Base-by-base conservation (phyloP, 2,797 vertebrate genomes). In the Bryconaethiops microstoma region DNA sequence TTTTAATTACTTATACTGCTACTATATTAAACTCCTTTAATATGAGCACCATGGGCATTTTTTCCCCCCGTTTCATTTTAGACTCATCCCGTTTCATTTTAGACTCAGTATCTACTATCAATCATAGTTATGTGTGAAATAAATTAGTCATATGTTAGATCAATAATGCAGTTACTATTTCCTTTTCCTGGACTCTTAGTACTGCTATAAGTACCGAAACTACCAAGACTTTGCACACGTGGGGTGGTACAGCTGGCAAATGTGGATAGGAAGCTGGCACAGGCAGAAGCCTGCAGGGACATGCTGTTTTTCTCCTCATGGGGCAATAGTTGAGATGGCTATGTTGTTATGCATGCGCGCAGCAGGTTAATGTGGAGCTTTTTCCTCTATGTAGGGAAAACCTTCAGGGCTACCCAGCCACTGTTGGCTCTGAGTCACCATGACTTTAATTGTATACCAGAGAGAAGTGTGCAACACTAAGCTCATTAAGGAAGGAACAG, bases 311-410 rank as follows among this genome's bases (percentile, higher is more conserved):
- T 80, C 77, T 67, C 59, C 64, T 42, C 50, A 67, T 60, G 70
- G 68, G 64, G 59, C n/a, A 54, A 52, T 4, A 45, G 77, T 75
- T 71, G 21, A 45, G 80, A 76, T 54, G 76, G 67, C 29, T 35
- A 79, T 79, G 7, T 63, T 85, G 59, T 82, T 77, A 71, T 82
- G 42, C 62, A 73, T 79, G 69, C 57, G 45, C 69, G 25, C 85
- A 84, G 80, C 77, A 86, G 82, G 80, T 65, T 82, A 77, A 82
- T 70, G 23, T 86, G 68, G 57, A 74, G 62, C 67, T 65, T 62
- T 81, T 79, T 60, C 25, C 60, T 63, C 54, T 74, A n/a, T 48
- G 63, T 54, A 60, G 21, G 50, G 72, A 52, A 79, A 84, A 79
- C 50, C 59, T 72, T 76, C 54, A 17, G 67, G 72, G 55, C 35